Conservation (phyloP, 2,888 invertebrate genomes). For the Minunthozetes semirufus region DNA sequence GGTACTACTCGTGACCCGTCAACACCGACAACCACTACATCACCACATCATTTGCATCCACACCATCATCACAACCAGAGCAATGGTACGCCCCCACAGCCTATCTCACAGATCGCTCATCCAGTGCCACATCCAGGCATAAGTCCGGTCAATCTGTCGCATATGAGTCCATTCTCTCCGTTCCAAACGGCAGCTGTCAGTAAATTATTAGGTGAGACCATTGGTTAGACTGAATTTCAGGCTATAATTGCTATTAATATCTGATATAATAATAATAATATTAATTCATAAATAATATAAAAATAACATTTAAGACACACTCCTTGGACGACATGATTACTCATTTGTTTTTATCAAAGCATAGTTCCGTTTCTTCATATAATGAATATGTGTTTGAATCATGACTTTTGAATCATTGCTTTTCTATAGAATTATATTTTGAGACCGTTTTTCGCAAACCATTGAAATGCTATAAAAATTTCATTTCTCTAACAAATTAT, state of each 20-base stretch:
- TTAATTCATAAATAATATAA: not conserved
- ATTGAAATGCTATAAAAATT: not conserved
- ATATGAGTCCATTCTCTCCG: conserved; percentile 31
- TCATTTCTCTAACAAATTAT: conserved; percentile 15
- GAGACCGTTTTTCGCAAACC: not conserved
- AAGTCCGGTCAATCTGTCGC: not conserved
- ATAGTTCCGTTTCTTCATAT: conserved; percentile 16
- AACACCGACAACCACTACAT: conserved; percentile 27
- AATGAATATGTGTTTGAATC: conserved; percentile 12
- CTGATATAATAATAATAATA: not conserved
- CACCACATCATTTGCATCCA: conserved; percentile 19
- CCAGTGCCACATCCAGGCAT: conserved; percentile 25
- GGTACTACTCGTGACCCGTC: conserved; percentile 17
- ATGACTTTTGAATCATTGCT: conserved; percentile 15
- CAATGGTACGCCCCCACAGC: conserved; percentile 15
- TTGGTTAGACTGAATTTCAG: not conserved
- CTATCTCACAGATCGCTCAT: conserved; percentile 8
- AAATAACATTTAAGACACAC: conserved; percentile 24
- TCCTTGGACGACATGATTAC: conserved; percentile 29
- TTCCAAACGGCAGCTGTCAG: conserved; percentile 72
- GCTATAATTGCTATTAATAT: conserved; percentile 9
- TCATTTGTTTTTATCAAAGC: conserved; percentile 31
- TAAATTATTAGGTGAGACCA: conserved; percentile 69
- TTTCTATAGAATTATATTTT: not conserved
- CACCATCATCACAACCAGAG: conserved; percentile 9